phyloP scores from a whole-genome alignment of 2,888 invertebrate species.

The Macrosiphum euphorbiae region DNA sequence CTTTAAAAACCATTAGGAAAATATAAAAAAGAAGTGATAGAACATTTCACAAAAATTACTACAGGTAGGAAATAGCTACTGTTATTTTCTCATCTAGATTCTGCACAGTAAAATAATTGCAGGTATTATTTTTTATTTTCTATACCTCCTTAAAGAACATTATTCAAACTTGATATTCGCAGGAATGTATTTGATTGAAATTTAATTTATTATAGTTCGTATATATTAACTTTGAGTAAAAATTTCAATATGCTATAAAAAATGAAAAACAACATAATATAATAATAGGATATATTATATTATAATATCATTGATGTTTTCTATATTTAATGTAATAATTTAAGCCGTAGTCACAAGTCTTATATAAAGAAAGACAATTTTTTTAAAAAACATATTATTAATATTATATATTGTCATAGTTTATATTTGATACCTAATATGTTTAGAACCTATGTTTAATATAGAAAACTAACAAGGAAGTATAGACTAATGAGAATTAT shows the following conservation, averaged over 20 bases:
- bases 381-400: no score
- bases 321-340: no score
- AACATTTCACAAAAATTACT: neutral
- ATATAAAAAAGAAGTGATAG: neutral
- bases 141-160: neutral
- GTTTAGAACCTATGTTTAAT: neutral
- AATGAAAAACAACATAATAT: no score
- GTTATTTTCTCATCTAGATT: neutral
- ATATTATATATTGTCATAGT: no score
- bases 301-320: no score
- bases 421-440: no score
- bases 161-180: neutral
- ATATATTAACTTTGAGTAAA: neutral
- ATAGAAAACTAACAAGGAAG: neutral
- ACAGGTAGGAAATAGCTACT: neutral
- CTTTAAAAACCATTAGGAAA: neutral
- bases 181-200: neutral
- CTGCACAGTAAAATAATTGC: neutral
- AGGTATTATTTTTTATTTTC: neutral
- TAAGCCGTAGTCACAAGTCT: no score
- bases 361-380: no score
- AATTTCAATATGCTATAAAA: no score
- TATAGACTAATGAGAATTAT: neutral
- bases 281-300: no score
- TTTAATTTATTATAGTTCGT: neutral